phyloP scores from a whole-genome alignment of 1,140 invertebrate species.

The Drosophila eugracilis region DNA sequence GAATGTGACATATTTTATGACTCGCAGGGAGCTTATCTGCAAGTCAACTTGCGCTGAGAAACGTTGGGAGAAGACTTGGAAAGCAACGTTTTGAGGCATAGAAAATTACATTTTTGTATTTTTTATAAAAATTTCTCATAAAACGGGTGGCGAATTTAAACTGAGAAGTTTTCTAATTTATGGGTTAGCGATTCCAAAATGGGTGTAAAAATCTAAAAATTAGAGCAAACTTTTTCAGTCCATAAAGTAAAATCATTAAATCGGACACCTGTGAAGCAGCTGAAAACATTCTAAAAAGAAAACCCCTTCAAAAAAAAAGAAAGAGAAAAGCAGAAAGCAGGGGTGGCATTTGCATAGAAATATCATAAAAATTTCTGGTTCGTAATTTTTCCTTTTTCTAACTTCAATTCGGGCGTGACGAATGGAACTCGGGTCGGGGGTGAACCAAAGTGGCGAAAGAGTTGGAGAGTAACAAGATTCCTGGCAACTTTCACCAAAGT shows the following conservation, averaged over 20 bases:
- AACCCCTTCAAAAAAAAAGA: conserved; percentile 6
- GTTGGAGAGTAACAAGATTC: conserved; percentile 20
- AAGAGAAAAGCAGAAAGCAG: neutral
- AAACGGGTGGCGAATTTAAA: too few relatives aligned
- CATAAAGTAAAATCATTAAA: conserved; percentile 49
- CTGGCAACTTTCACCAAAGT: conserved; percentile 4
- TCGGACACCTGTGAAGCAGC: conserved; percentile 60
- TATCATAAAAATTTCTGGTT: conserved; percentile 66
- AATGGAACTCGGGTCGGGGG: conserved; percentile 22
- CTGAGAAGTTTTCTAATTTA: too few relatives aligned
- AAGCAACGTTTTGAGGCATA: too few relatives aligned
- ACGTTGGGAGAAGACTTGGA: neutral
- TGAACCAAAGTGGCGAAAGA: conserved; percentile 22
- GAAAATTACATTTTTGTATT: too few relatives aligned
- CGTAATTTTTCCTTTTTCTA: conserved; percentile 18
- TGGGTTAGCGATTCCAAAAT: too few relatives aligned
- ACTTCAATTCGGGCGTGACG: conserved; percentile 66
- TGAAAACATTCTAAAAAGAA: conserved; percentile 20
- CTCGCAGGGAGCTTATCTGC: conserved; percentile 55
- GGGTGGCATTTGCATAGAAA: conserved; percentile 75
- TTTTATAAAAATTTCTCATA: too few relatives aligned
- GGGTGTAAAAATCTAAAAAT: neutral
- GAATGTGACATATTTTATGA: conserved; percentile 80
- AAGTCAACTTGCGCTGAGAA: conserved; percentile 22
- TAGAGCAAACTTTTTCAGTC: neutral